Conservation (phyloP, 2,797 vertebrate species). For the Prionace glauca region DNA sequence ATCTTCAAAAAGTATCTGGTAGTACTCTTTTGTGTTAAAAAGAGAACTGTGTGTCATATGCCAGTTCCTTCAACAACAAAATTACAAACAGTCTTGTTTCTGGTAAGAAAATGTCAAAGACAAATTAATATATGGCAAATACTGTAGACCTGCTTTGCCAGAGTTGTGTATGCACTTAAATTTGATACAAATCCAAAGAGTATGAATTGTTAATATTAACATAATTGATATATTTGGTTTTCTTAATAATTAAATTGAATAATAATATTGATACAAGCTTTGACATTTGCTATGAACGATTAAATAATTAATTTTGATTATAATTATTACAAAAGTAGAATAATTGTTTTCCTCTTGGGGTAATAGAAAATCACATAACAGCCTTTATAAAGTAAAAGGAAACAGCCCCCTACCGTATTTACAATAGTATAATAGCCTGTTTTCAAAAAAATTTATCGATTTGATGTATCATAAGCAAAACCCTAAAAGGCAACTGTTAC, state of each 20-base stretch:
- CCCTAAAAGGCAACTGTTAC: too few species aligned
- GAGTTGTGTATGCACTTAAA: background rate
- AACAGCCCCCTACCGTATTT: background rate
- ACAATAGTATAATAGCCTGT: background rate
- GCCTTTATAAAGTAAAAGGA: background rate
- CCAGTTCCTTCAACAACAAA: background rate
- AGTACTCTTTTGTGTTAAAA: background rate
- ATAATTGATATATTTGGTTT: background rate
- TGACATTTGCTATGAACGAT: background rate
- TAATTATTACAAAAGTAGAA: background rate
- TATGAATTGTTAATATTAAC: background rate
- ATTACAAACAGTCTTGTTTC: background rate
- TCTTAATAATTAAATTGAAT: background rate
- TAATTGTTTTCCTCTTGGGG: background rate
- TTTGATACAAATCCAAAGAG: background rate
- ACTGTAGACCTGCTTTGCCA: too few species aligned
- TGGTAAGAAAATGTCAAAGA: background rate
- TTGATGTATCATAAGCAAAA: background rate
- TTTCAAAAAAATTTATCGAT: background rate
- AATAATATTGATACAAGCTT: background rate
- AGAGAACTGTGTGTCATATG: background rate
- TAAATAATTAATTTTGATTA: too few species aligned
- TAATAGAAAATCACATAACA: background rate
- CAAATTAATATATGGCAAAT: background rate
- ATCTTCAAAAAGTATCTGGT: background rate